Percentiles rank a stretch among this genome's conserved stretches.
Conservation (phyloP, 2,888 invertebrate species). For the Rhagium mordax region DNA sequence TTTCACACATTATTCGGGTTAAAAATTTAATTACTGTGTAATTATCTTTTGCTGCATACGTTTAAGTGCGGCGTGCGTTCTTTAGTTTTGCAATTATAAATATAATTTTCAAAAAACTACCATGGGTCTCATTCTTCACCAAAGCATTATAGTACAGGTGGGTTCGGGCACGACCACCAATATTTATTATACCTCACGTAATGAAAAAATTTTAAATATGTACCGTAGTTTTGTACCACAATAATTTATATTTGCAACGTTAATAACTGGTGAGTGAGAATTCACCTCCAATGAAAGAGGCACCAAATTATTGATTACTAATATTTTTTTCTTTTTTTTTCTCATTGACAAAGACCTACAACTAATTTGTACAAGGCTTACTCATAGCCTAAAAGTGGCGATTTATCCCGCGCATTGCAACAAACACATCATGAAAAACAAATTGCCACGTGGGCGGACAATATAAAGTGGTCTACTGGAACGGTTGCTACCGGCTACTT, state of each 20-base stretch:
- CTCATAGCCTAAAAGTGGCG: background rate
- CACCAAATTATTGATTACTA: too few relatives aligned
- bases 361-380: background rate
- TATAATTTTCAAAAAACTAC: background rate
- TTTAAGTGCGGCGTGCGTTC: slow-evolving; percentile 1
- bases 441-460: slow-evolving; percentile 56
- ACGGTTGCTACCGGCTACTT: slow-evolving; percentile 58
- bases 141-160: background rate
- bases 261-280: too few relatives aligned
- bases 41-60: slow-evolving; percentile 31
- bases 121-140: background rate
- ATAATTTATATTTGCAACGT: too few relatives aligned
- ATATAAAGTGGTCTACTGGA: slow-evolving; percentile 55
- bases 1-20: slow-evolving; percentile 37
- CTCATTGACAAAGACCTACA: background rate
- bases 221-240: too few relatives aligned
- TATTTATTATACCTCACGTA: too few relatives aligned
- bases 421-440: slow-evolving; percentile 42
- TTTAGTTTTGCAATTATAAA: background rate
- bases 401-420: background rate
- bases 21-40: slow-evolving; percentile 29
- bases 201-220: too few relatives aligned
- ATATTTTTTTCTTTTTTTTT: too few relatives aligned
- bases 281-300: too few relatives aligned
- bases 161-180: background rate